These are phyloP conservation scores for Tychaedon coryphoeus DNA, from an alignment of 2,113 vertebrate species.

Conservation along the genomic window DNA sequence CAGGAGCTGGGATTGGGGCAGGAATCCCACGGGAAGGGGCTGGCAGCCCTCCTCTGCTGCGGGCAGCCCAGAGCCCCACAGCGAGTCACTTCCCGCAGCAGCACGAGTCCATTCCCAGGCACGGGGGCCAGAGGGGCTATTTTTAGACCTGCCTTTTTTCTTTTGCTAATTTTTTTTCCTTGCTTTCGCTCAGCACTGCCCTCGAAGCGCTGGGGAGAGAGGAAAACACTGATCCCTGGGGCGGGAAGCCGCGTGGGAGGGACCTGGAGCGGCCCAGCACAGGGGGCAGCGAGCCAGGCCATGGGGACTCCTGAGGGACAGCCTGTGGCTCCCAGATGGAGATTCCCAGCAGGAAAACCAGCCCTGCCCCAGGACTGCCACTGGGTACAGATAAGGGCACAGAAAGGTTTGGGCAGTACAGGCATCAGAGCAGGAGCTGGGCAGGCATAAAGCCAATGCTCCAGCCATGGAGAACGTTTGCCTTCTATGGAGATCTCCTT, in stretches of 20 bases:
- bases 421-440: background rate
- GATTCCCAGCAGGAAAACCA: background rate
- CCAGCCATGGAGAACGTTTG: background rate
- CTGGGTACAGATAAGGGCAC: background rate
- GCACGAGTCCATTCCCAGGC: slow-evolving; percentile 18
- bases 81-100: background rate
- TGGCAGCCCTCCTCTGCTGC: background rate
- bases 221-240: background rate
- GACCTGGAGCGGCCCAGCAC: accelerated
- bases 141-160: slow-evolving; percentile 2
- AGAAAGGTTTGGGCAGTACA: accelerated
- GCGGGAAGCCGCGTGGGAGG: background rate
- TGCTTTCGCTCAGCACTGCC: background rate
- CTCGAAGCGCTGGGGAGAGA: background rate
- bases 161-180: background rate
- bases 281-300: accelerated
- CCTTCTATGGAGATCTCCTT: slow-evolving; percentile 43
- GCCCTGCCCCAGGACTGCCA: accelerated
- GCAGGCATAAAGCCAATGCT: accelerated
- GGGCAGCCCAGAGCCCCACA: background rate
- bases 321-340: accelerated
- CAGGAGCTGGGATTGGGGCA: accelerated
- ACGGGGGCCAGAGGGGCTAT: background rate
- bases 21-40: background rate
- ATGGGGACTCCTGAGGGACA: accelerated